phyloP scores from a whole-genome alignment of 2,113 vertebrate species.

The Tapirus terrestris region DNA sequence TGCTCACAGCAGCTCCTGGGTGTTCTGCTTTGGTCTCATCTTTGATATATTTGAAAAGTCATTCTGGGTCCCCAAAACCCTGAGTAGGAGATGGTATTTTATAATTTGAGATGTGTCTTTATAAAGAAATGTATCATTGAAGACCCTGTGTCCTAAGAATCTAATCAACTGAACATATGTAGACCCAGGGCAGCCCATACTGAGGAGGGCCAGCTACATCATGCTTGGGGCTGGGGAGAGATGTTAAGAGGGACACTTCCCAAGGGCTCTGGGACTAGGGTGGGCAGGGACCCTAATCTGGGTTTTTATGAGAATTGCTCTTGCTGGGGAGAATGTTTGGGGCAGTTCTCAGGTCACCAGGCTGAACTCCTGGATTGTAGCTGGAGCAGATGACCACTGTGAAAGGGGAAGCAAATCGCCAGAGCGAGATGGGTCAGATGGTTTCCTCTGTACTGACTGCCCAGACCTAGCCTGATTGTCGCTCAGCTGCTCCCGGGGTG shows the following conservation, averaged over 20 bases:
- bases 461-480: background rate
- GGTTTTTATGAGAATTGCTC: background rate
- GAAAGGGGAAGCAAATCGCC: slow-evolving; percentile 56
- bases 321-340: background rate
- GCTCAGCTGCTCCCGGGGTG: slow-evolving; percentile 40
- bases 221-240: background rate
- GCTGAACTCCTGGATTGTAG: slow-evolving; percentile 42
- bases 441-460: slow-evolving; percentile 8
- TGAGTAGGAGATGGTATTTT: slow-evolving; percentile 41
- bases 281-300: background rate
- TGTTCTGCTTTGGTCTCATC: slow-evolving; percentile 15
- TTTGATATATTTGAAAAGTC: slow-evolving; percentile 41
- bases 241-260: background rate
- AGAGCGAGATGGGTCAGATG: slow-evolving; percentile 63
- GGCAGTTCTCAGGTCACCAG: background rate
- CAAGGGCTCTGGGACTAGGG: background rate
- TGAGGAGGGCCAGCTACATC: background rate
- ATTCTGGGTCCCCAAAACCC: background rate
- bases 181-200: slow-evolving; percentile 2
- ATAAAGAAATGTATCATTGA: slow-evolving; percentile 11
- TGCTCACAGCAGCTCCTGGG: background rate
- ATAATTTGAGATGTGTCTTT: slow-evolving; percentile 26
- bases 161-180: background rate
- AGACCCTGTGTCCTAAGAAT: slow-evolving; percentile 2
- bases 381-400: slow-evolving; percentile 26